These are phyloP conservation scores for Dendrolimus pini DNA, from an alignment of 2,888 invertebrate species.

Conservation along the genomic window DNA sequence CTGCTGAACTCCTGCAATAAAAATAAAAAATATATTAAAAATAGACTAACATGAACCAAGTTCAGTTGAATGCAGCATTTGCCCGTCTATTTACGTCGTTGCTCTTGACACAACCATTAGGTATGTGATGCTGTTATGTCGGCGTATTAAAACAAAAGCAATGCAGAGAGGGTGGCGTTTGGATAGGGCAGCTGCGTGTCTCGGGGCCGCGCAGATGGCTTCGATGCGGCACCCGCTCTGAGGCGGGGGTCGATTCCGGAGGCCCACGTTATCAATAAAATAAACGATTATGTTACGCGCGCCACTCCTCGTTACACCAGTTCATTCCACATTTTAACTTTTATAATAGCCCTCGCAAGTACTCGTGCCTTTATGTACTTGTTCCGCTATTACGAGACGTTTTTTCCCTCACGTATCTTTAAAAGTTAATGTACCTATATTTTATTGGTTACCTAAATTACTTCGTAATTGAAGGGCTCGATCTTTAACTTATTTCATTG, in stretches of 20 bases:
- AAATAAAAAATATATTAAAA: no score
- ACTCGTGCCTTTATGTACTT: no score
- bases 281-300: slow-evolving; percentile 7
- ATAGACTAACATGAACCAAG: no score
- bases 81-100: slow-evolving; percentile 1
- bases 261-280: background rate
- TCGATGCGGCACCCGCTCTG: slow-evolving; percentile 23
- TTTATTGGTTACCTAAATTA: no score
- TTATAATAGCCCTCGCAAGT: no score
- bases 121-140: slow-evolving; percentile 14
- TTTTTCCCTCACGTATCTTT: no score
- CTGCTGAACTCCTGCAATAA: no score
- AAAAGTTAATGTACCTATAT: no score
- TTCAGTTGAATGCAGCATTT: no score
- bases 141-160: slow-evolving; percentile 35
- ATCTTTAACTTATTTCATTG: no score
- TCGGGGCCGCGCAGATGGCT: slow-evolving; percentile 39
- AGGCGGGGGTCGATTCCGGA: background rate
- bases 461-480: no score
- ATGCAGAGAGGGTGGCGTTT: slow-evolving; percentile 29
- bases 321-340: background rate
- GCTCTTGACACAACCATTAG: slow-evolving; percentile 22
- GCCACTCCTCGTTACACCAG: slow-evolving; percentile 1
- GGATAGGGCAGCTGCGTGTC: slow-evolving; percentile 40
- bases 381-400: no score